Evolutionary conservation across 2,888 invertebrate genomes (phyloP).

Genomic region (Notodonta ziczac): DNA sequence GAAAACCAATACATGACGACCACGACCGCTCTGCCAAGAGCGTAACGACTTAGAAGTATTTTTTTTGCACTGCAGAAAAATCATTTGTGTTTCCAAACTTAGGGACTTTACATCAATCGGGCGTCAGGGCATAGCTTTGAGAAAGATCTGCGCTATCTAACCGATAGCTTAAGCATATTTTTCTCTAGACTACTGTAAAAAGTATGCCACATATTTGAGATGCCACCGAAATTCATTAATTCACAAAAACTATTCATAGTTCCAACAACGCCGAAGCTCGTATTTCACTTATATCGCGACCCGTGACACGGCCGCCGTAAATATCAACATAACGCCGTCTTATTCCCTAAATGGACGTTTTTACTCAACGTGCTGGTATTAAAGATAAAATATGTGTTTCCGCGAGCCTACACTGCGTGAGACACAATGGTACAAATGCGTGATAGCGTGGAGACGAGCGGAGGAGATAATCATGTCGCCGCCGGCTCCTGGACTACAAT

Average conservation of each 20-base stretch:
- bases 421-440: conserved; percentile 10
- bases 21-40: too few species aligned
- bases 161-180: neutral
- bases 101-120: too few species aligned
- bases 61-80: too few species aligned
- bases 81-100: too few species aligned
- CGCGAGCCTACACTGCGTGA: conserved; percentile 9
- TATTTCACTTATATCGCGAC: conserved; percentile 3
- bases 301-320: conserved; percentile 2
- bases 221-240: neutral
- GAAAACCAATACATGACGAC: too few species aligned
- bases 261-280: neutral
- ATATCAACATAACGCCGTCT: conserved; percentile 19
- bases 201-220: neutral
- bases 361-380: conserved; percentile 27
- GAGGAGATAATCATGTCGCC: conserved; percentile 23
- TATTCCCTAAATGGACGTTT: conserved; percentile 10
- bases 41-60: too few species aligned
- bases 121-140: too few species aligned
- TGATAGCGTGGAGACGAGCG: neutral
- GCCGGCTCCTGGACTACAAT: conserved; percentile 12
- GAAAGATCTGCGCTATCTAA: neutral
- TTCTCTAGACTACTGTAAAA: neutral
- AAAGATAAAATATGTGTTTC: conserved; percentile 25
- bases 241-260: neutral